These are phyloP conservation scores for Cirrhinus mrigala DNA, from an alignment of 2,797 vertebrate genomes.

Conservation along the genomic window DNA sequence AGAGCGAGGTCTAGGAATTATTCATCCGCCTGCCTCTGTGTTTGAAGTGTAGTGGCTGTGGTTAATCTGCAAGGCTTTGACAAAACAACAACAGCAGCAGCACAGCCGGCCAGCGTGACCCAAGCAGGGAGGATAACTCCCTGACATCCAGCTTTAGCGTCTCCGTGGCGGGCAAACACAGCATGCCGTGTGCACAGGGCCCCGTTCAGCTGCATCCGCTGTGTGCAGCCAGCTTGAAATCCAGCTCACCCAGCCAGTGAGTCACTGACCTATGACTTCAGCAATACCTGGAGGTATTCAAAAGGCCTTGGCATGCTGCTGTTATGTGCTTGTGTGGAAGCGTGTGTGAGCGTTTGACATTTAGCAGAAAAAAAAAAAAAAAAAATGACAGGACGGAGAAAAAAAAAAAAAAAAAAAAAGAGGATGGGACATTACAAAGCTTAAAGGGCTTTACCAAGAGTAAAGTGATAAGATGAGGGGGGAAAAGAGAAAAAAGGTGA, in stretches of 20 bases:
- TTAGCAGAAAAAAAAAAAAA: slow-evolving; percentile 42
- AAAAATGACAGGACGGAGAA: slow-evolving; percentile 16
- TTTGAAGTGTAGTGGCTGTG: slow-evolving; percentile 75
- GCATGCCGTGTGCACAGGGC: slow-evolving; percentile 61
- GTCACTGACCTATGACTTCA: slow-evolving; percentile 78
- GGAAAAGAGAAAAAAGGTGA: slow-evolving; percentile 9
- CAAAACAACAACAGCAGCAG: slow-evolving; percentile 69
- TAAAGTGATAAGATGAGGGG: slow-evolving; percentile 32
- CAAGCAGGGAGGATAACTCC: slow-evolving; percentile 57
- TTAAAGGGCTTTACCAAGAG: slow-evolving; percentile 16
- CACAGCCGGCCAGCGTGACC: slow-evolving; percentile 58
- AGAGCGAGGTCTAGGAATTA: slow-evolving; percentile 74
- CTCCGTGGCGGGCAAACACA: slow-evolving; percentile 47
- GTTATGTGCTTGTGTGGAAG: slow-evolving; percentile 55
- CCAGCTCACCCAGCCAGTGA: slow-evolving; percentile 72
- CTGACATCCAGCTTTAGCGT: slow-evolving; percentile 56
- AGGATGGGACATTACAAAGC: slow-evolving; percentile 34
- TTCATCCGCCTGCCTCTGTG: slow-evolving; percentile 68
- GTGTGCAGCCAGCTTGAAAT: slow-evolving; percentile 68
- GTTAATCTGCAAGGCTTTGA: slow-evolving; percentile 62
- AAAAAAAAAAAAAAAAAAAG: not conserved
- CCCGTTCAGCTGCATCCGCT: slow-evolving; percentile 22
- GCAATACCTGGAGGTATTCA: slow-evolving; percentile 73
- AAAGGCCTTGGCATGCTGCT: slow-evolving; percentile 68
- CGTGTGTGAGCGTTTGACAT: slow-evolving; percentile 61